phyloP scores from a whole-genome alignment of 1,140 invertebrate species.

The Bombus fervidus region DNA sequence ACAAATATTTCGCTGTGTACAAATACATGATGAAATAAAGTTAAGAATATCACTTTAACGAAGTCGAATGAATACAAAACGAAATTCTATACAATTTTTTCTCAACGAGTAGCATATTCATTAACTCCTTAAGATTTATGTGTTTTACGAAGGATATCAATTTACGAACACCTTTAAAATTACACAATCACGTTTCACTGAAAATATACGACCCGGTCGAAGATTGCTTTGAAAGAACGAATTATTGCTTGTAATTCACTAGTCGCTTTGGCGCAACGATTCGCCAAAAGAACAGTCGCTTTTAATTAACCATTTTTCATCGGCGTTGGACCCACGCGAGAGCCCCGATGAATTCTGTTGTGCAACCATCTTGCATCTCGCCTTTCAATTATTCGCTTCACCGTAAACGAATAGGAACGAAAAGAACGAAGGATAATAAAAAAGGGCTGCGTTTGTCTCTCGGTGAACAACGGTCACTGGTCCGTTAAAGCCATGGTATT shows the following conservation, averaged over 20 bases:
- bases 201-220: not conserved
- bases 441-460: slow-evolving; percentile 9
- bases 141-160: not conserved
- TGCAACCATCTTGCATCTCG: slow-evolving; percentile 11
- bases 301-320: slow-evolving; percentile 17
- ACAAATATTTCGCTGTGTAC: not conserved
- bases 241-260: not conserved
- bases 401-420: not conserved
- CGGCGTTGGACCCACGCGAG: not conserved
- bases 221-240: slow-evolving; percentile 4
- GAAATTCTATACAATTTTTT: no score
- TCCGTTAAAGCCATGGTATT: slow-evolving; percentile 50
- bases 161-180: not conserved
- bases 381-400: slow-evolving; percentile 11
- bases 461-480: not conserved
- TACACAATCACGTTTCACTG: not conserved
- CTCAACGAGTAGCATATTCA: no score
- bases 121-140: no score
- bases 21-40: not conserved
- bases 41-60: not conserved
- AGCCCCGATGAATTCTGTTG: not conserved
- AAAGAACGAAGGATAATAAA: slow-evolving; percentile 11
- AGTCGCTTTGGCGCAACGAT: not conserved
- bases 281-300: not conserved
- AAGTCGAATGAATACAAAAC: no score